Base-by-base conservation (phyloP, 2,888 invertebrate species). In the Pseudeuparius sepicola region DNA sequence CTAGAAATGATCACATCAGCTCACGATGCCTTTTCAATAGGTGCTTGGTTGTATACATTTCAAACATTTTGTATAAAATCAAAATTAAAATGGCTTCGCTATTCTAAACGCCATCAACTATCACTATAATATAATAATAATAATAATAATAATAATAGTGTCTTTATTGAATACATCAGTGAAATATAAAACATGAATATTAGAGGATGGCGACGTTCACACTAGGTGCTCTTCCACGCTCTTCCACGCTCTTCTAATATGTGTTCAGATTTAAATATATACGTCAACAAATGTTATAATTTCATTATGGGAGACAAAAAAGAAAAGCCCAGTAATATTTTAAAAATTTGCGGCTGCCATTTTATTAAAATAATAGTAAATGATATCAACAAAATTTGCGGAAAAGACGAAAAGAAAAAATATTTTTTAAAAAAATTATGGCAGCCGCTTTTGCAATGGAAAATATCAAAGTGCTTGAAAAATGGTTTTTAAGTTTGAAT, bases 21-120 rank as follows among this genome's bases (percentile, higher is more conserved):
- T n/a, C 31, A 31, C 6, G 31, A 31, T 20, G 31, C 31, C n/a
- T 17, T 4, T 17, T 18, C 31, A n/a, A 31, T 31, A n/a, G 31
- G 31, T 11, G 12, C n/a, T n/a, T 31, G 31, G 31, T 11, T 31
- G 3, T 12, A 17, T 12, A 12, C 31, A 5, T 31, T 31, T 18
- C 31, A 20, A 14, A 12, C 31, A 20, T 31, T 16, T 12, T 31
- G 20, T 17, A 18, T 12, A 6, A 18, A 3, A 5, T 13, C 10
- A 12, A 20, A 30, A 30, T 9, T 30, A 15, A 30, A 14, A 12
- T 31, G 31, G 20, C 31, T n/a, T n/a, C n/a, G n/a, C n/a, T n/a
- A n/a, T n/a, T n/a, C n/a, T n/a, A n/a, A n/a, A n/a, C n/a, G n/a
- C n/a, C n/a, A n/a, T n/a, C n/a, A n/a, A n/a, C n/a, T n/a, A n/a